Evolutionary conservation across 2,888 invertebrate species (phyloP), one percentile per base, ranked within the genome.

Genomic region (Lasioglossum zephyrum): DNA sequence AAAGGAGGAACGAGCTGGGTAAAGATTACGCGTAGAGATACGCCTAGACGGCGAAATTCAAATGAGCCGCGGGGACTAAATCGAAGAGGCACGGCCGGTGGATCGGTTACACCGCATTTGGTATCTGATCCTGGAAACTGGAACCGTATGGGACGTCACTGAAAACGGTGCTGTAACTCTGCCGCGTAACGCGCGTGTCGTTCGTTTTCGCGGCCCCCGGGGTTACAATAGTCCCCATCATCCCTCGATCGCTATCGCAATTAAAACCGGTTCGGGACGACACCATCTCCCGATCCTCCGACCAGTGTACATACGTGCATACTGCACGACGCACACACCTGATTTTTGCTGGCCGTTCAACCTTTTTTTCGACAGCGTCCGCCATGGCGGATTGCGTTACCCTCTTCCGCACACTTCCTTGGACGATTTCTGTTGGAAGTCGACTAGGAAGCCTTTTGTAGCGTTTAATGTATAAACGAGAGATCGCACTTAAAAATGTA

Each of bases 51-150:
- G 91, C 90, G 89, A 92, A 92, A 92, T 92, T 92, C 92, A 91
- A 92, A 92, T 92, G 91, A 92, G 91, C 88, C 81, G 90, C 90
- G 90, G 88, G 88, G 87, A 81, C 91, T 87, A 89, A 91, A 91
- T 91, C 92, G 92, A 92, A 88, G 85, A 89, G 84, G 80, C 78
- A 80, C 86, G 87, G 86, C 69, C 82, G 49, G 89, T 91, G 93
- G 92, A 93, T 93, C 93, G 91, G 93, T 93, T 93, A 92, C 93
- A 91, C 90, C 91, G 87, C 91, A 79, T 89, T 89, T 74, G 85
- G 89, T 92, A 92, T 92, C 92, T 92, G 92, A 91, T 92, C 89
- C 78, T 89, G 89, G 89, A 89, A 89, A 89, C 89, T 89, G 89
- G 89, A 89, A 89, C 89, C 89, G 81, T 84, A 82, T 81, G 82